phyloP scores from a whole-genome alignment of 2,888 invertebrate species.

The Dynastes hyllus region DNA sequence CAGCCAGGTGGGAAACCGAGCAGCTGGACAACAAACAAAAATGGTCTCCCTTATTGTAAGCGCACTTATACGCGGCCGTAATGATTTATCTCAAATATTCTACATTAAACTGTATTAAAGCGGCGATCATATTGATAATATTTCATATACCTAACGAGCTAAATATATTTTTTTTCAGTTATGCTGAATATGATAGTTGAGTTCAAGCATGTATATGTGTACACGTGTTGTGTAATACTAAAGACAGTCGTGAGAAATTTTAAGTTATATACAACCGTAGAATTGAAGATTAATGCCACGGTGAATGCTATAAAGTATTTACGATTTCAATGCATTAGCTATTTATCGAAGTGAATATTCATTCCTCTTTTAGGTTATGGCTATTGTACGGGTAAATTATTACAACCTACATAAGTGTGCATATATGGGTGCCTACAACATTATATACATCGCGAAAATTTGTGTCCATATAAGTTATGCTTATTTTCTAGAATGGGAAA shows the following conservation, averaged over 20 bases:
- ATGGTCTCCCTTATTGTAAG: background rate
- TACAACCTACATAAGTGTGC: no score
- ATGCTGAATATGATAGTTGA: background rate
- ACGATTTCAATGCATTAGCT: slow-evolving; percentile 5
- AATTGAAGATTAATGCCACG: slow-evolving; percentile 14
- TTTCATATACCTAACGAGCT: slow-evolving; percentile 7
- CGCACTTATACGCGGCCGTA: background rate
- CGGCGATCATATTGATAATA: slow-evolving; percentile 25
- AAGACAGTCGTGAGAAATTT: slow-evolving; percentile 21
- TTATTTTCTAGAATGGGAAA: no score
- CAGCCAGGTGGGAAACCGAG: slow-evolving; percentile 29
- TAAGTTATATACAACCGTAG: slow-evolving; percentile 2
- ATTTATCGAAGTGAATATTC: background rate
- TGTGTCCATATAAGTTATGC: no score
- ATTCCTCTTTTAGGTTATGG: slow-evolving; percentile 1
- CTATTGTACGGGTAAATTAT: slow-evolving; percentile 3
- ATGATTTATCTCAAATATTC: slow-evolving; percentile 30
- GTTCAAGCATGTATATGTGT: background rate
- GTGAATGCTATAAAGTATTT: slow-evolving; percentile 2
- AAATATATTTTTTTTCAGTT: slow-evolving; percentile 13
- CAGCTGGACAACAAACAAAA: slow-evolving; percentile 29
- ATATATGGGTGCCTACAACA: no score
- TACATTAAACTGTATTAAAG: slow-evolving; percentile 29
- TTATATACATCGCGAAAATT: no score
- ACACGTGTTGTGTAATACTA: slow-evolving; percentile 14